Evolutionary conservation across 2,797 vertebrate genomes (phyloP), one percentile per base, ranked within the genome.

Genomic region (Botia almorhae): DNA sequence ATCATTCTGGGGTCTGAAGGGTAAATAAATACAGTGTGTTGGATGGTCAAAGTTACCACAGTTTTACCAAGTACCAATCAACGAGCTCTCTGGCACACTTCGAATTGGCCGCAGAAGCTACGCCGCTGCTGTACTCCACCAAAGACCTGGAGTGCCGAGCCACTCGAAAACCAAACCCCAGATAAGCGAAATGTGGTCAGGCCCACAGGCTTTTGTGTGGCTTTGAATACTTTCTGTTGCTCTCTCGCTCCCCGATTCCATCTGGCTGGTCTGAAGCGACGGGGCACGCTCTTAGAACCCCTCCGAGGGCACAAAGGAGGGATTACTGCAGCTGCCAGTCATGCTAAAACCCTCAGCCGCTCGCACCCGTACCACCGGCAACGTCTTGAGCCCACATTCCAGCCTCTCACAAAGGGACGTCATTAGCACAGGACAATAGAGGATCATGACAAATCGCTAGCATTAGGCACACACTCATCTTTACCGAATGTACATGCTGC

Each of bases 261-360:
- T 94, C 93, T 93, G 93, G 93, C 90, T 90, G 84, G 92, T 91
- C 91, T 92, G 91, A 87, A 88, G 89, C 86, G 89, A 90, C 86
- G 79, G 89, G 89, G 87, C 90, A 64, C 78, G 89, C 93, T 92
- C 92, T 90, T 89, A 90, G 90, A 92, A 93, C 91, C 90, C 91
- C 91, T 91, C 86, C 84, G 89, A 86, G 91, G 92, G 93, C 90
- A 94, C 93, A 94, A 94, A 94, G 91, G 92, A 86, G 83, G 92
- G 94, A 95, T 95, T 95, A 95, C 90, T 90, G 89, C 94, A 93
- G 94, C 94, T 95, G 95, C 93, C 95, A 95, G 94, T 95, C 95
- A 94, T 90, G 90, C 94, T 94, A 95, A 95, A 93, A 92, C 93
- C 93, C 93, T 92, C 91, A 90, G 89, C 91, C 86, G 90, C 90